A percentile compares a stretch with the other conserved stretches of the same genome.
Conservation (phyloP, 2,888 invertebrate genomes). For the Euplexia lucipara region DNA sequence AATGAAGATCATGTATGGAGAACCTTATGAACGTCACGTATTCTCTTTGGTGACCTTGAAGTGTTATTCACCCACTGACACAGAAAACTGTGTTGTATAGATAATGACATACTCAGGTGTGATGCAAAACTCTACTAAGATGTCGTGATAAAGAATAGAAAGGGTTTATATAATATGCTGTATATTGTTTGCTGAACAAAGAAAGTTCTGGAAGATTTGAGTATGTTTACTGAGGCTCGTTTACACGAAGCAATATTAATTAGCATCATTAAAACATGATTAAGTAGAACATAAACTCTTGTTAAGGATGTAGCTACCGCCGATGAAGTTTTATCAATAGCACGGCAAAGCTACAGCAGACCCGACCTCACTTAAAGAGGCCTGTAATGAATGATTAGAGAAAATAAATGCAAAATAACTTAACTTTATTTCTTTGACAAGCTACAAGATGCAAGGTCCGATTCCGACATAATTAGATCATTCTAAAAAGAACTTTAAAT, state of each 20-base stretch:
- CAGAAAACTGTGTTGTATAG: conserved; percentile 31
- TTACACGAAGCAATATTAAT: neutral
- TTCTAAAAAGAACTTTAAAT: too few species aligned
- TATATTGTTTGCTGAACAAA: conserved; percentile 34
- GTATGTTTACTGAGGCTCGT: neutral
- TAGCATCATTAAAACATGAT: neutral
- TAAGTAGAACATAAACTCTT: too few species aligned
- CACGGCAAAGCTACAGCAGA: too few species aligned
- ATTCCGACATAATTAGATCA: too few species aligned
- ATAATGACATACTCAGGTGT: neutral
- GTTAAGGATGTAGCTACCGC: too few species aligned
- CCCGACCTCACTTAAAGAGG: too few species aligned
- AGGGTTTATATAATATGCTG: conserved; percentile 29
- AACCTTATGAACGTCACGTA: conserved; percentile 52
- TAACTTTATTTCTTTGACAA: too few species aligned
- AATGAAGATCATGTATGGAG: conserved; percentile 39
- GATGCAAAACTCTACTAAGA: conserved; percentile 27
- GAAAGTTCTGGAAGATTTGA: conserved; percentile 11
- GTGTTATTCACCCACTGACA: conserved; percentile 57
- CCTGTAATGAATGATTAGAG: too few species aligned
- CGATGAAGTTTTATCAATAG: too few species aligned
- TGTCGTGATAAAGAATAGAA: conserved; percentile 19
- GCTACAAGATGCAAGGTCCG: too few species aligned
- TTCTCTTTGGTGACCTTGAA: conserved; percentile 61
- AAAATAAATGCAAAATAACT: too few species aligned